Conservation (phyloP, 2,888 invertebrate genomes). For the Nemoura dubitans region DNA sequence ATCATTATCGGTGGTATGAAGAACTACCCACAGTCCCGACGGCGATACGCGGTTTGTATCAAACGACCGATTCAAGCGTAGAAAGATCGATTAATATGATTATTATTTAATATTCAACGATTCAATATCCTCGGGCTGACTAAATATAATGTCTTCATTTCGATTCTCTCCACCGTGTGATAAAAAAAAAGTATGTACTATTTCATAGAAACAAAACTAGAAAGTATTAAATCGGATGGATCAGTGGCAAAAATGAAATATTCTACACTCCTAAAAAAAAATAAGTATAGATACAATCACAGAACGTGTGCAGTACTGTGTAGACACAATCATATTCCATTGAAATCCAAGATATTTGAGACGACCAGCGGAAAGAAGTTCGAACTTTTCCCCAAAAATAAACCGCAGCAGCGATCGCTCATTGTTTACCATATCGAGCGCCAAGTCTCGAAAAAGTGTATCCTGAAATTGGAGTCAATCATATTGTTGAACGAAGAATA, state of each 20-base stretch:
- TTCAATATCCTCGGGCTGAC: not conserved
- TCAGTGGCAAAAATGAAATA: too few species aligned
- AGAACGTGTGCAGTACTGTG: too few species aligned
- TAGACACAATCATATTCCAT: too few species aligned
- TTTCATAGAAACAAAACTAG: too few species aligned
- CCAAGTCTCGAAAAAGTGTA: not conserved
- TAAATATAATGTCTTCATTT: not conserved
- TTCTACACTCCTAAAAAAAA: too few species aligned
- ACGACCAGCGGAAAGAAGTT: too few species aligned
- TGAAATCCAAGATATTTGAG: too few species aligned
- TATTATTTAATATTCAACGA: slow-evolving; percentile 19
- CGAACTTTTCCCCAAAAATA: too few species aligned
- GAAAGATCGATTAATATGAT: not conserved
- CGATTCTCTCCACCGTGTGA: not conserved
- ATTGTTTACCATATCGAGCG: not conserved
- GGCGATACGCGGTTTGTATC: not conserved
- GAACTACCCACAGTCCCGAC: not conserved
- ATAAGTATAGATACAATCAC: too few species aligned
- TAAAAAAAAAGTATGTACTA: too few species aligned
- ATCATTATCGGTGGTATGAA: not conserved
- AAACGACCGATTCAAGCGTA: not conserved
- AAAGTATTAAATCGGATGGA: too few species aligned
- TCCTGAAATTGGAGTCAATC: not conserved
- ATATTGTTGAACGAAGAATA: not conserved
- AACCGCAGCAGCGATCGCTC: not conserved